Base-by-base conservation (phyloP, 2,797 vertebrate species). In the Mus caroli region DNA sequence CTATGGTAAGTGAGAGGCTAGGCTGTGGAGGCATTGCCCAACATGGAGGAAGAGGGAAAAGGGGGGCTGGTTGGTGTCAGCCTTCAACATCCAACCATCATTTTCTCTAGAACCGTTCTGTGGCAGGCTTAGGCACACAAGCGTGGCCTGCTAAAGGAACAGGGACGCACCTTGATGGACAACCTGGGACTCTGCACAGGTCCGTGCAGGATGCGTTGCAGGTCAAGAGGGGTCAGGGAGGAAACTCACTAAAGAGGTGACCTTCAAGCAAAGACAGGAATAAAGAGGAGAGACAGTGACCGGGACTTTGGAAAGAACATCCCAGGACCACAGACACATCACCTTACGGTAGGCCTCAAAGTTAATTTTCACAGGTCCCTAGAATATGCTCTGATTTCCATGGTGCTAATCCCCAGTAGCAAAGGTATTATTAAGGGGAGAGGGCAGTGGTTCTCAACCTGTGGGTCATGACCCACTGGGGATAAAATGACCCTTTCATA, bases 81-180 rank as follows among this genome's bases (percentile, higher is more conserved):
- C 20, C 17, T 0, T n/a, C 43, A 22, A 40, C n/a, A 6, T 37
- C 58, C 46, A 76, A 37, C 3, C 15, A 13, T 3, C 13, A 3
- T 15, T 4, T 17, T 1, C 50, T 7, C 24, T 46, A 54, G 31
- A 11, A 28, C 12, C n/a, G 1, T n/a, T 24, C 9, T 13, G 50
- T 17, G 11, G 31, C 60, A 19, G 40, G 19, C 56, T 46, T 6
- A 0, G 52, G 40, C 20, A 26, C 37, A 10, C 62, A n/a, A 71
- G 43, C 31, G 2, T 20, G 73, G 71, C 37, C 84, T 26, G 8
- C 9, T 2, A 46, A 67, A 87, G 69, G n/a, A 37, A n/a, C 40
- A 6, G 0, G 0, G 3, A 17, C 15, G 17, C 8, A 17, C 6
- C 26, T 28, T 1, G 9, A 2, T 10, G 1, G 7, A 37, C 5